Evolutionary conservation across 2,888 invertebrate genomes (phyloP), one percentile per base, ranked within the genome.

Genomic region (Raillietiella orientalis): DNA sequence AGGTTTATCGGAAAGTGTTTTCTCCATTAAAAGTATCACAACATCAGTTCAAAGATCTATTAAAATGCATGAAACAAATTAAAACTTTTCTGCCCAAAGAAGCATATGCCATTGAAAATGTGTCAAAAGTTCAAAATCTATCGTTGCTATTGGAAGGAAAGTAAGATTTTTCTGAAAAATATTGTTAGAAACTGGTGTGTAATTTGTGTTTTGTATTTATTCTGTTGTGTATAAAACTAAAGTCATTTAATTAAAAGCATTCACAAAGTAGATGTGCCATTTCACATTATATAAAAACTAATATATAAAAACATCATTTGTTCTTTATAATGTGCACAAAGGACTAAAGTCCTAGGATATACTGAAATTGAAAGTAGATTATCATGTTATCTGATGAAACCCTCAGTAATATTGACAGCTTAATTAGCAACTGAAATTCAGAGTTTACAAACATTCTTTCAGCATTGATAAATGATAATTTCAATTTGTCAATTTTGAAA

Each of bases 71-170:
- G 62, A 61, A 67, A 43, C 58, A 64, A 41, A 65, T 72, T 39
- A 55, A 66, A 23, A 59, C 66, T 34, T 57, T 74, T 30, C 70
- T 70, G 49, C 66, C 67, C 44, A 71, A 72, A 44, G 72, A 71
- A 47, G 60, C 69, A 31, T 77, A 75, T 49, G 74, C 74, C 30
- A 63, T 70, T 44, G 77, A 77, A 50, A 72, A 72, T 49, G 64
- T 69, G 41, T 70, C 71, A 34, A 66, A 70, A 49, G 74, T 75
- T 27, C 72, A 75, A 51, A 69, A 67, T 38, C 57, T 77, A 32
- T 72, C 75, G 23, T 52, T 77, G 37, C 66, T 77, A 37, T 54
- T 77, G 31, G 64, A 67, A 34, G 77, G 77, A 50, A 74, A 74
- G 75, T 75, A 44, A 62, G 67, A 60, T 23, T 16, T 10, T 2